phyloP scores from a whole-genome alignment of 2,888 invertebrate genomes.

The Hypena proboscidalis region DNA sequence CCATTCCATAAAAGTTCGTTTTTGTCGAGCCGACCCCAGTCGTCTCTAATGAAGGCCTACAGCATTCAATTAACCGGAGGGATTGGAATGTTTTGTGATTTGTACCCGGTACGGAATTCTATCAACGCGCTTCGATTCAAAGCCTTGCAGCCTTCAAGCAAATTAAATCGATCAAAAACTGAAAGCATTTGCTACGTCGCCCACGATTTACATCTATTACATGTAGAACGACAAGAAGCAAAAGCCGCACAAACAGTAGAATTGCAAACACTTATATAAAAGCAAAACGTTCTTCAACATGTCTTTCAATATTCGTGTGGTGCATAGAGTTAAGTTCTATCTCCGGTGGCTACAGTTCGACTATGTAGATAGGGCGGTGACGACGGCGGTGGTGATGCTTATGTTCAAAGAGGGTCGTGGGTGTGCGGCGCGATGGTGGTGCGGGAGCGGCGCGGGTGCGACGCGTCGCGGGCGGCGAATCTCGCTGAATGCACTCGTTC shows the following conservation, averaged over 20 bases:
- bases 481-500: slow-evolving; percentile 53
- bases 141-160: slow-evolving; percentile 57
- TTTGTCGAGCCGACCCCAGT: slow-evolving; percentile 65
- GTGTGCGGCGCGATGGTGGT: slow-evolving; percentile 8
- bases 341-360: slow-evolving; percentile 2
- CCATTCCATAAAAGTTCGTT: slow-evolving; percentile 75
- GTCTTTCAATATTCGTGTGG: not conserved
- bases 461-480: slow-evolving; percentile 17
- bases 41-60: slow-evolving; percentile 79
- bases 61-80: slow-evolving; percentile 80
- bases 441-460: slow-evolving; percentile 7
- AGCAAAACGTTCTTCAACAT: not conserved
- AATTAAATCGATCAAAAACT: slow-evolving; percentile 58
- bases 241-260: too few species aligned
- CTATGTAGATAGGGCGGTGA: slow-evolving; percentile 6
- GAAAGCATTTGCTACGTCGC: slow-evolving; percentile 40
- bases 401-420: slow-evolving; percentile 36
- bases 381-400: slow-evolving; percentile 12
- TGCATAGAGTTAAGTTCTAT: slow-evolving; percentile 1
- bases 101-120: slow-evolving; percentile 72
- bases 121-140: slow-evolving; percentile 68
- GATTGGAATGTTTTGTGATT: slow-evolving; percentile 81
- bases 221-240: slow-evolving; percentile 5
- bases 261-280: not conserved
- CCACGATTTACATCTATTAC: slow-evolving; percentile 12